phyloP scores from a whole-genome alignment of 1,140 invertebrate genomes.

The Drosophila subpulchrella region DNA sequence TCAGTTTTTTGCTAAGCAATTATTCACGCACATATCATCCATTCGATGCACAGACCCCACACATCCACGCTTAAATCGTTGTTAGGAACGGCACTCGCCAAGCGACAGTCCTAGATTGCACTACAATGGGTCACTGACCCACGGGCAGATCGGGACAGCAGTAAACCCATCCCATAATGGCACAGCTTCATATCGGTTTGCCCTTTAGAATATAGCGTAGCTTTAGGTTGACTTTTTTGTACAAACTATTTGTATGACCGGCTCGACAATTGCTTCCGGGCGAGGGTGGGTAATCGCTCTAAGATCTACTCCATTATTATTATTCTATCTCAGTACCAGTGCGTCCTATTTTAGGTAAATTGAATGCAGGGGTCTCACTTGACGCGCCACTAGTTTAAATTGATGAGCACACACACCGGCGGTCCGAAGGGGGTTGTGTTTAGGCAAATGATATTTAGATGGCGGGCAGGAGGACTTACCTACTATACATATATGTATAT shows the following conservation, averaged over 20 bases:
- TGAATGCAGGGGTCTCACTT: slow-evolving; percentile 29
- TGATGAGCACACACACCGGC: slow-evolving; percentile 47
- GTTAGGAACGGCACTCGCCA: slow-evolving; percentile 43
- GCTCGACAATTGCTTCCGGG: slow-evolving; percentile 46
- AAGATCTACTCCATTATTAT: slow-evolving; percentile 42
- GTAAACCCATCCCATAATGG: slow-evolving; percentile 20
- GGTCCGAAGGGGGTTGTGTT: slow-evolving; percentile 19
- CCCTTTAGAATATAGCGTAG: slow-evolving; percentile 61
- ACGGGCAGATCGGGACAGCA: slow-evolving; percentile 3
- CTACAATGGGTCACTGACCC: slow-evolving; percentile 46
- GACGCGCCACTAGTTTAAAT: slow-evolving; percentile 51
- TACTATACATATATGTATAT: slow-evolving; percentile 53
- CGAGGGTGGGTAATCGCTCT: slow-evolving; percentile 30
- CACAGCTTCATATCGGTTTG: slow-evolving; percentile 67
- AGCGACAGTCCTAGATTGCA: slow-evolving; percentile 46
- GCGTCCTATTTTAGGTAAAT: slow-evolving; percentile 78
- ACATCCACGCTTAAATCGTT: slow-evolving; percentile 28
- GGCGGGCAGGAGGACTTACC: slow-evolving; percentile 20
- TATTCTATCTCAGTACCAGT: slow-evolving; percentile 62
- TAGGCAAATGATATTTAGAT: slow-evolving; percentile 45
- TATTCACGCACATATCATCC: slow-evolving; percentile 61
- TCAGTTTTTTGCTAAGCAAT: slow-evolving; percentile 70
- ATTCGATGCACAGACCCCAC: slow-evolving; percentile 54
- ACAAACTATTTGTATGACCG: slow-evolving; percentile 77
- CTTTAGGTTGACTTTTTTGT: slow-evolving; percentile 65